Evolutionary conservation across 2,888 invertebrate genomes (phyloP).

Genomic region (Achlya flavicornis): DNA sequence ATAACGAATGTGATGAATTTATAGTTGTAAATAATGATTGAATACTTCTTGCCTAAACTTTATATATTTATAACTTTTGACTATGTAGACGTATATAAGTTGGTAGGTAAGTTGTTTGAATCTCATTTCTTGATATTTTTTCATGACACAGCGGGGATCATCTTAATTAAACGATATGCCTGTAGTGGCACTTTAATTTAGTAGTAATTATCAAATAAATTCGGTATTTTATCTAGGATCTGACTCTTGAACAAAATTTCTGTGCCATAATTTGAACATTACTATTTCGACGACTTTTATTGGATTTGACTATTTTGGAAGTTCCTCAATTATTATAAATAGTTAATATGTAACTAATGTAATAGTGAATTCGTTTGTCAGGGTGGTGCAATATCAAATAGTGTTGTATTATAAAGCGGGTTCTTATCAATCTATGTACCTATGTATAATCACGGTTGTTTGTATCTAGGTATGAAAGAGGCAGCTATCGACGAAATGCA

Average conservation of each 20-base stretch:
- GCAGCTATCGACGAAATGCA: not conserved
- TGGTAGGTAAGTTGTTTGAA: not conserved
- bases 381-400: not conserved
- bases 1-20: slow-evolving; percentile 6
- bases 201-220: not conserved
- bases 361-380: not conserved
- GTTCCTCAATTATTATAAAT: slow-evolving; percentile 1
- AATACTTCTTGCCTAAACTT: slow-evolving; percentile 27
- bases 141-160: not conserved
- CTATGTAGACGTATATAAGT: not conserved
- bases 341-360: not conserved
- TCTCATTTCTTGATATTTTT: not conserved
- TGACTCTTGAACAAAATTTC: not conserved
- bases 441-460: too few species aligned
- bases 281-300: not conserved
- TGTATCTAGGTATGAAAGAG: not conserved
- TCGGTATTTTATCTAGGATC: not conserved
- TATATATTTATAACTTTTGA: slow-evolving; percentile 18
- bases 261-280: not conserved
- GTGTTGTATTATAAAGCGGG: not conserved
- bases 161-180: not conserved
- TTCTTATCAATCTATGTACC: not conserved
- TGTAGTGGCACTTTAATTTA: too few species aligned
- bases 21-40: slow-evolving; percentile 23
- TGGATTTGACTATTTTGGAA: not conserved